These are phyloP conservation scores for Acleris emargana DNA, from an alignment of 2,888 invertebrate genomes.

Conservation along the genomic window DNA sequence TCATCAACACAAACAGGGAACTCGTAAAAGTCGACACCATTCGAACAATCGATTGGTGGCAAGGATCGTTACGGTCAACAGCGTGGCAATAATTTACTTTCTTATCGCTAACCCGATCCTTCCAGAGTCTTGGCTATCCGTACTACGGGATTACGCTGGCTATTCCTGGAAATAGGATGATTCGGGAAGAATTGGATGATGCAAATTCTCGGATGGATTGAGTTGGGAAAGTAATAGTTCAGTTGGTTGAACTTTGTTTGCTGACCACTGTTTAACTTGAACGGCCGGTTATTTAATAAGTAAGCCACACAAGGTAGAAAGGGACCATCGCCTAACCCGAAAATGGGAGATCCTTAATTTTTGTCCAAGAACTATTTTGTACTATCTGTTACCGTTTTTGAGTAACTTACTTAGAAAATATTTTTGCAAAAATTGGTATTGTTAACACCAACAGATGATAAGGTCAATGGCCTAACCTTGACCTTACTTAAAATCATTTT, in stretches of 20 bases:
- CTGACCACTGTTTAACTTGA: too few relatives aligned
- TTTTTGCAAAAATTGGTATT: too few relatives aligned
- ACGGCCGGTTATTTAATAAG: too few relatives aligned
- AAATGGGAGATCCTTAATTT: too few relatives aligned
- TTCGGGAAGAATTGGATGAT: constrained; percentile 32
- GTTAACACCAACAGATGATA: too few relatives aligned
- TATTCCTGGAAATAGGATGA: constrained; percentile 30
- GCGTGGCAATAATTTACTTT: constrained; percentile 70
- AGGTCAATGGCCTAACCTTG: too few relatives aligned
- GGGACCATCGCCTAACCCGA: too few relatives aligned
- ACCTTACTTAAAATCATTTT: too few relatives aligned
- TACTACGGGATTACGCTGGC: constrained; percentile 41
- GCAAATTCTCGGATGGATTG: constrained; percentile 32
- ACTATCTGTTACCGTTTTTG: too few relatives aligned
- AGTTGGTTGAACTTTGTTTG: constrained; percentile 2
- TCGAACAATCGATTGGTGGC: constrained; percentile 33
- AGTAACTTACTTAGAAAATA: too few relatives aligned
- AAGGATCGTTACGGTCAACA: constrained; percentile 59
- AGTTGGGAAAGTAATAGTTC: background rate
- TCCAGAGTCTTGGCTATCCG: constrained; percentile 55
- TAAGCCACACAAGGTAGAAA: too few relatives aligned
- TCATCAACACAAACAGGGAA: constrained; percentile 34
- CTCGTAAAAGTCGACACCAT: constrained; percentile 36
- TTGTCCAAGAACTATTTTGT: too few relatives aligned
- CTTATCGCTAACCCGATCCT: constrained; percentile 71